Evolutionary conservation across 1,140 invertebrate species (phyloP), one percentile per base, ranked within the genome.

Genomic region (Asobara japonica): DNA sequence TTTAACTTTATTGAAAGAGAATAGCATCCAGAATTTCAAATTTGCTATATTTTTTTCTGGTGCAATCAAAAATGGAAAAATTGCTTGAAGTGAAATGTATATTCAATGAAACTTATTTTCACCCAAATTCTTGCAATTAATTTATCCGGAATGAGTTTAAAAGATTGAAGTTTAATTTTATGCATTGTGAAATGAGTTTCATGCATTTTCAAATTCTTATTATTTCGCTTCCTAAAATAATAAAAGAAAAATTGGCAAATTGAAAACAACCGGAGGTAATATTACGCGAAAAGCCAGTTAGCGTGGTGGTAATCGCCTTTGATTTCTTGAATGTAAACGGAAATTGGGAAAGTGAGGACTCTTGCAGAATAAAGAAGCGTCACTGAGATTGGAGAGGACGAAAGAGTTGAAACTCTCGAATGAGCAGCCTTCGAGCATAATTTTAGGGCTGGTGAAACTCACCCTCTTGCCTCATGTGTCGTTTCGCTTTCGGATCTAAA

Each of bases 251-350:
- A 56, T 56, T 25, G 22, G 8, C 51, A 56, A 56, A 56, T 56
- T 13, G 18, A 18, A 56, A 56, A 56, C 22, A 4, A 56, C 51
- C 51, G 51, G 51, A 56, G 22, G 22, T 27, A 45, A 56, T 56
- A 18, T 56, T 56, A 30, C 31, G 33, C 29, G 16, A 18, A 31
- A 64, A 64, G n/a, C 27, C 30, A 13, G n/a, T 31, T 64, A 62
- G 36, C 27, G 25, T 48, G 60, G 22, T 61, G 79, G 80, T 83
- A 83, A 84, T 83, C 79, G 81, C 81, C 16, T 83, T 85, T 83
- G 83, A 84, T 85, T 85, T 80, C 80, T 79, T 77, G 76, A 85
- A 85, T 78, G 81, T 80, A 82, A 85, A 83, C 84, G 84, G 84
- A 85, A 81, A 84, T 85, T 85, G 84, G 77, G 82, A 84, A 85